Conservation (phyloP, 2,797 vertebrate genomes). For the Loriculus beryllinus region DNA sequence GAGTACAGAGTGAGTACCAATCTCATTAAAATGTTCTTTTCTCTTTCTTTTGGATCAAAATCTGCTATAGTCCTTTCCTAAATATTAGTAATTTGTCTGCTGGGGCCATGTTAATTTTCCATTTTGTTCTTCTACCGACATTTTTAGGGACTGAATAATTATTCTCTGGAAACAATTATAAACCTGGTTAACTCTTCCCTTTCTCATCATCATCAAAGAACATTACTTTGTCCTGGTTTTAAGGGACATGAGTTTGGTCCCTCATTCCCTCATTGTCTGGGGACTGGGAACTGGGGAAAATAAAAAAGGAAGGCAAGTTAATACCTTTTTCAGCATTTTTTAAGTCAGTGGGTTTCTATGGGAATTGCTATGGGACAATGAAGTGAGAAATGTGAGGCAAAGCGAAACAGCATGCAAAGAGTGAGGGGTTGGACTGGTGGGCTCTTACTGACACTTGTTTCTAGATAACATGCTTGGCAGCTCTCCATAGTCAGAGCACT, state of each 20-base stretch:
- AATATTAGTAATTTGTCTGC: slow-evolving; percentile 50
- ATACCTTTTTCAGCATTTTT: background rate
- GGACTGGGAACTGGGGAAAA: background rate
- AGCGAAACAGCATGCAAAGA: background rate
- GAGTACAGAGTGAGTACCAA: background rate
- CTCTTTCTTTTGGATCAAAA: slow-evolving; percentile 27
- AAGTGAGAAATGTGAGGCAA: background rate
- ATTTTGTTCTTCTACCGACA: slow-evolving; percentile 35
- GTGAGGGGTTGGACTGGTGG: background rate
- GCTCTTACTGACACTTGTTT: background rate
- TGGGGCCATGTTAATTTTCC: slow-evolving; percentile 49
- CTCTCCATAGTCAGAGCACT: background rate
- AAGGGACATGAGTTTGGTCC: background rate
- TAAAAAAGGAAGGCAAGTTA: background rate
- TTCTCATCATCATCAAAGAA: background rate
- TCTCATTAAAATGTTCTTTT: slow-evolving; percentile 12
- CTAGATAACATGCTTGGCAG: background rate
- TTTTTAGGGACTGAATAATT: slow-evolving; percentile 60
- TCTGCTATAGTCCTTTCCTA: slow-evolving; percentile 7
- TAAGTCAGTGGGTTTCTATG: background rate
- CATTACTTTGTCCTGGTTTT: background rate
- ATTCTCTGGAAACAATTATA: slow-evolving; percentile 47
- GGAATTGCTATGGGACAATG: background rate
- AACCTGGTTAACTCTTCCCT: slow-evolving; percentile 42
- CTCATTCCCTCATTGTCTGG: background rate